Conservation (phyloP, 2,888 invertebrate species). For the Troilus luridus region DNA sequence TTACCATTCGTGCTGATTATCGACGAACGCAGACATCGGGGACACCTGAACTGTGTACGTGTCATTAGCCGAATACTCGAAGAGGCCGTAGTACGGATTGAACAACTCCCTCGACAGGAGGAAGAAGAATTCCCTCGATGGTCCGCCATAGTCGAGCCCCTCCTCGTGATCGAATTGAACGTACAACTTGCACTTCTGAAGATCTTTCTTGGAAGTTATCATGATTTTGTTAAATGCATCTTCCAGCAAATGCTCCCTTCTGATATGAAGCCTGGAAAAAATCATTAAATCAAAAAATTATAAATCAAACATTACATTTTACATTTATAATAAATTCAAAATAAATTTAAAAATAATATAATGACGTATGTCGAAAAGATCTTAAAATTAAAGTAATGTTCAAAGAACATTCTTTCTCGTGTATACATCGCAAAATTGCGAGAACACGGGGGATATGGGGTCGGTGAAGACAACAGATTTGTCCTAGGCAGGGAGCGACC, state of each 20-base stretch:
- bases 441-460: too few species aligned
- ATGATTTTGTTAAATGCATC: conserved; percentile 97
- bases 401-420: too few species aligned
- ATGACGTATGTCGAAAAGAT: too few species aligned
- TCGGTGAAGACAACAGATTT: too few species aligned
- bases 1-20: conserved; percentile 96
- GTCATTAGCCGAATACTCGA: conserved; percentile 98
- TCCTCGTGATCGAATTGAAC: conserved; percentile 96
- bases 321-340: too few species aligned
- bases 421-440: too few species aligned
- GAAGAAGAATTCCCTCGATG: conserved; percentile 98
- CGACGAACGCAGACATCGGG: conserved; percentile 96
- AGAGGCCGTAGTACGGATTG: conserved; percentile 98
- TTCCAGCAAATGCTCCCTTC: conserved; percentile 92
- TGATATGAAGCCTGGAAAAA: conserved; percentile 84
- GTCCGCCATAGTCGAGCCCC: conserved; percentile 97
- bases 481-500: too few species aligned
- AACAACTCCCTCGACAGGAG: conserved; percentile 96
- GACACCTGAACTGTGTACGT: conserved; percentile 97
- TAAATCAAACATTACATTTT: too few species aligned
- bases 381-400: too few species aligned
- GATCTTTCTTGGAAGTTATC: conserved; percentile 94
- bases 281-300: too few species aligned
- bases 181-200: conserved; percentile 94
- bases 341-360: too few species aligned